Evolutionary conservation across 2,888 invertebrate genomes (phyloP), one percentile per base, ranked within the genome.

Genomic region (Poecilus cupreus): DNA sequence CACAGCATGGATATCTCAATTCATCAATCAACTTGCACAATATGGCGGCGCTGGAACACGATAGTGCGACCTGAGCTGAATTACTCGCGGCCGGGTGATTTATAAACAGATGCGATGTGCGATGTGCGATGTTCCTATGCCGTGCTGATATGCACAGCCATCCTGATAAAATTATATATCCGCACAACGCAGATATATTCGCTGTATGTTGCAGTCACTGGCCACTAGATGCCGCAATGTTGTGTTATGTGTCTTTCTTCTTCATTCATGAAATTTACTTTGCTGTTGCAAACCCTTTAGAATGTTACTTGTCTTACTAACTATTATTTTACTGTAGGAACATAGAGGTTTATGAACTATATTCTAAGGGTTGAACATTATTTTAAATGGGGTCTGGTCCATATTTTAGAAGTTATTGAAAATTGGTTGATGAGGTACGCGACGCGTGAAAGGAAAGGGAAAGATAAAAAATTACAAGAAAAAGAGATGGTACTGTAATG

Each of bases 61-160:
- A 80, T 68, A 80, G 60, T 37, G 70, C 70, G 16, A 22, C 49
- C 46, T 78, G 20, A 22, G 54, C 54, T 72, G 54, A 70, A 80
- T 80, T 80, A 80, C 72, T 72, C 57, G 54, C 70, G 46, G 57
- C 3, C 39, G 22, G 54, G 51, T 80, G 72, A 80, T 80, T 80
- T 80, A 80, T 80, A 70, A 80, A 80, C 72, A 80, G 80, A 80
- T 80, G 39, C 54, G 72, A 54, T 57, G n/a, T n/a, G n/a, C n/a
- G n/a, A n/a, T n/a, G n/a, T n/a, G 54, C 37, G 32, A 32, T 32
- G 32, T 32, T 78, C 78, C 20, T 72, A 80, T 72, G 72, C 72
- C 39, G 26, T 51, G n/a, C n/a, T n/a, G 68, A 79, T 79, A 79
- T 70, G 54, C 70, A 72, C 22, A 10, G n/a, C 43, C 22, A 43